Conservation (phyloP, 2,113 vertebrate species). For the Nothoprocta pentlandii region DNA sequence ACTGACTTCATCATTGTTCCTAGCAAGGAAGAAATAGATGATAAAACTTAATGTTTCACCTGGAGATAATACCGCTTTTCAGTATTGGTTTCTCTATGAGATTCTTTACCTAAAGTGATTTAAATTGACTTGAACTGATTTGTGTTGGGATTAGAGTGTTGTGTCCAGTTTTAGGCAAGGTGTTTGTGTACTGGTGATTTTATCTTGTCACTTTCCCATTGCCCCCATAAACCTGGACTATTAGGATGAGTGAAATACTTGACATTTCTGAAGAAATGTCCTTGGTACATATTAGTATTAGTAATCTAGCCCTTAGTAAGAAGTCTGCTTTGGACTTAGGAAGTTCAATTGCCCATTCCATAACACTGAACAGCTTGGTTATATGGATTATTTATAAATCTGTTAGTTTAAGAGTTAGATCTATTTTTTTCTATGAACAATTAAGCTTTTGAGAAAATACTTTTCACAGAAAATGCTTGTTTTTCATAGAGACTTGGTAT, state of each 20-base stretch:
- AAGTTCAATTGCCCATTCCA: not conserved
- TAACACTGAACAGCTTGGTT: not conserved
- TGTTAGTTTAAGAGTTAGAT: not conserved
- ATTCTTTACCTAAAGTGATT: not conserved
- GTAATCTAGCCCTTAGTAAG: not conserved
- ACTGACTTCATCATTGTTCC: not conserved
- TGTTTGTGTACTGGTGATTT: not conserved
- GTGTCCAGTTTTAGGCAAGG: not conserved
- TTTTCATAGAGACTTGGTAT: not conserved
- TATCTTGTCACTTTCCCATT: not conserved
- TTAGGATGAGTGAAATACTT: not conserved
- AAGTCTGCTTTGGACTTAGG: not conserved
- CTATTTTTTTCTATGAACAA: not conserved
- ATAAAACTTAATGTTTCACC: not conserved
- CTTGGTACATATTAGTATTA: not conserved
- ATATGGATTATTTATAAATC: not conserved
- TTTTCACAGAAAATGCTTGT: not conserved
- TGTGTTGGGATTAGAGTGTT: not conserved
- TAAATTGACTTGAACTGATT: not conserved
- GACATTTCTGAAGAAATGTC: not conserved
- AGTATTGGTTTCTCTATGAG: not conserved
- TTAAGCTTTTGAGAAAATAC: rapidly evolving
- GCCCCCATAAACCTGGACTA: not conserved
- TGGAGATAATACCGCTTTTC: not conserved
- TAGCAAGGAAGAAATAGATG: not conserved